Conservation (phyloP, 2,797 vertebrate genomes). For the Acrossocheilus wenchowensis region DNA sequence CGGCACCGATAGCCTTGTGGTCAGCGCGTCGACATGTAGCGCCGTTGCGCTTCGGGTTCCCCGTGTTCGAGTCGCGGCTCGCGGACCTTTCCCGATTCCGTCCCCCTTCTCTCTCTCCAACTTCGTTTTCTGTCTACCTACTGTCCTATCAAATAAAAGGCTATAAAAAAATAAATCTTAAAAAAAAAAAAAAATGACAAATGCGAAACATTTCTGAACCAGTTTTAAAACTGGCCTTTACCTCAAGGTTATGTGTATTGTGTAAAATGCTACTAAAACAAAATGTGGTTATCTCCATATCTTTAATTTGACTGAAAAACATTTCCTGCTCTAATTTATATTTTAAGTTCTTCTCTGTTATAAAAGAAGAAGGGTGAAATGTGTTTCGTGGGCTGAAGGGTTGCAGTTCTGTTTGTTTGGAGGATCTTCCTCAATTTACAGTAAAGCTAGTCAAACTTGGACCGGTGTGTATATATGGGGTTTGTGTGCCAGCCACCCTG, state of each 20-base stretch:
- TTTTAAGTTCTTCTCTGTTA: background rate
- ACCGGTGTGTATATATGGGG: constrained; percentile 36
- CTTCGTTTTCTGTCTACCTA: too few species aligned
- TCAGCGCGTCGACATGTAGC: too few species aligned
- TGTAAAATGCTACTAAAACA: background rate
- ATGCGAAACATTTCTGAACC: background rate
- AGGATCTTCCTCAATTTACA: constrained; percentile 2
- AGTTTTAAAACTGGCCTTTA: constrained; percentile 1
- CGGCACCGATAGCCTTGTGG: too few species aligned
- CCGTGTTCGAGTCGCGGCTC: too few species aligned
- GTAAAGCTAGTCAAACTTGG: background rate
- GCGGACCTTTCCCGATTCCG: too few species aligned
- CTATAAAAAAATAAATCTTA: too few species aligned
- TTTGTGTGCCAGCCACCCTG: constrained; percentile 13
- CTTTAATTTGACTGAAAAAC: background rate
- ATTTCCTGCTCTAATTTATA: background rate
- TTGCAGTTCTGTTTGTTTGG: background rate
- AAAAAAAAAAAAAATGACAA: background rate
- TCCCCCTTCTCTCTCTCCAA: too few species aligned
- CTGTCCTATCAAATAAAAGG: too few species aligned
- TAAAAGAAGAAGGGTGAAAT: background rate
- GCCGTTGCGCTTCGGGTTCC: too few species aligned
- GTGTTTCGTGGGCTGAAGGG: background rate
- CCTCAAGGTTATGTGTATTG: background rate
- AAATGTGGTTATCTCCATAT: background rate